Evolutionary conservation across 2,888 invertebrate genomes (phyloP), one percentile per base, ranked within the genome.

Genomic region (Tenthredo mesomela): DNA sequence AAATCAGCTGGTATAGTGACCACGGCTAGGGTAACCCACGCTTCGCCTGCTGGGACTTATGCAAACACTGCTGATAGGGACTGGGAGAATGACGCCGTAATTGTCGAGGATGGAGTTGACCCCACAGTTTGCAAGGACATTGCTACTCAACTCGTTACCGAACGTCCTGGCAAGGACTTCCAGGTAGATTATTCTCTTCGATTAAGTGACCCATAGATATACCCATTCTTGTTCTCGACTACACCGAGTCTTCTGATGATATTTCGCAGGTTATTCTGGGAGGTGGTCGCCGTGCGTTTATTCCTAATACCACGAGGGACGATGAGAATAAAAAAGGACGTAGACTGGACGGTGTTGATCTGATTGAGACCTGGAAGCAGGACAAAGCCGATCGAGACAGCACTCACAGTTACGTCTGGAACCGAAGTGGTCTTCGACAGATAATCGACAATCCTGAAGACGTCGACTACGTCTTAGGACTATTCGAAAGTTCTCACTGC

Each of bases 1-100:
- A 93, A 94, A 89, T 95, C 94, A 90, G 95, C 95, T 0, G 96
- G 96, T 9, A 92, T 96, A 9, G 96, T 97, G 0, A 98, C 97
- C 0, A 97, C 96, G 0, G 96, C 97, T 0, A 93, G 97, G 54
- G 95, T 97, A 0, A 97, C 97, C 0, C 97, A 97, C 90, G 97
- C 97, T 0, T 96, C 97, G 0, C 97, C 97, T 0, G 96, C 96
- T 0, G 96, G 96, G 0, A 94, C 95, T 0, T 97, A 96, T 90
- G 97, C 97, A 0, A 96, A 97, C 90, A 94, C 95, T 0, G 95
- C 96, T 0, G 95, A 96, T 86, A 94, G 97, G 1, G 95, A 96
- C 89, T 97, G 97, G 96, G 97, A 97, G 92, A 95, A 94, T 29
- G 97, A 97, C 88, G 94, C 93, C 0, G 95, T 96, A 54, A 91